These are phyloP conservation scores for Mirza zaza DNA, from an alignment of 2,113 vertebrate genomes.

Conservation along the genomic window DNA sequence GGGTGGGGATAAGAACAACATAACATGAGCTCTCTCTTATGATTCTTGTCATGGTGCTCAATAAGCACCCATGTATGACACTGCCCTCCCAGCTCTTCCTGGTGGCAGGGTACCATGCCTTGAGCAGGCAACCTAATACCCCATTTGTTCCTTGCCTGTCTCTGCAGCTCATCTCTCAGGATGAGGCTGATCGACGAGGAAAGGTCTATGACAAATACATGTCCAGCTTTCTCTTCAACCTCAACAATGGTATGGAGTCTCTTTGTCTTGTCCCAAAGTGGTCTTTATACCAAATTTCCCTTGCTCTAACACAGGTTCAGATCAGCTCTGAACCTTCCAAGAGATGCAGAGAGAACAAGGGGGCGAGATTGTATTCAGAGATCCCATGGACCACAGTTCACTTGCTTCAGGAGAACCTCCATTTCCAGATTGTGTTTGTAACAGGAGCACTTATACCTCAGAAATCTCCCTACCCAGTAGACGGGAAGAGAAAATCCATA, in stretches of 20 bases:
- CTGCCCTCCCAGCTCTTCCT: background rate
- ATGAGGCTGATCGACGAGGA: slow-evolving; percentile 96
- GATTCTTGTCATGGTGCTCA: fast-evolving
- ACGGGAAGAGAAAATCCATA: background rate
- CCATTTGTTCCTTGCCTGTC: background rate
- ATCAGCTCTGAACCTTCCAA: background rate
- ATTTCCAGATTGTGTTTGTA: background rate
- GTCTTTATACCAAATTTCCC: background rate
- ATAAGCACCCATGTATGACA: background rate
- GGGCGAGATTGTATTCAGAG: background rate
- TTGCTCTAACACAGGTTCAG: background rate
- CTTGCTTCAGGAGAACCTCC: background rate
- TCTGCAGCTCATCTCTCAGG: slow-evolving; percentile 96
- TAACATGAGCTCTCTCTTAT: background rate
- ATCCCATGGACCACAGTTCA: background rate
- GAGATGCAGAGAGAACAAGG: background rate
- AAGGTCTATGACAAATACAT: slow-evolving; percentile 99
- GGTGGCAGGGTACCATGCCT: background rate
- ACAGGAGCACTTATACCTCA: background rate
- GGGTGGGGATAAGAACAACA: background rate
- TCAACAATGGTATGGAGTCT: slow-evolving; percentile 92
- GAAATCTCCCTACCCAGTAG: background rate
- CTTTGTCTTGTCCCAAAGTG: background rate
- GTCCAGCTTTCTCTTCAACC: slow-evolving; percentile 99
- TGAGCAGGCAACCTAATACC: background rate